Conservation (phyloP, 2,888 invertebrate genomes). For the Ochropleura plecta region DNA sequence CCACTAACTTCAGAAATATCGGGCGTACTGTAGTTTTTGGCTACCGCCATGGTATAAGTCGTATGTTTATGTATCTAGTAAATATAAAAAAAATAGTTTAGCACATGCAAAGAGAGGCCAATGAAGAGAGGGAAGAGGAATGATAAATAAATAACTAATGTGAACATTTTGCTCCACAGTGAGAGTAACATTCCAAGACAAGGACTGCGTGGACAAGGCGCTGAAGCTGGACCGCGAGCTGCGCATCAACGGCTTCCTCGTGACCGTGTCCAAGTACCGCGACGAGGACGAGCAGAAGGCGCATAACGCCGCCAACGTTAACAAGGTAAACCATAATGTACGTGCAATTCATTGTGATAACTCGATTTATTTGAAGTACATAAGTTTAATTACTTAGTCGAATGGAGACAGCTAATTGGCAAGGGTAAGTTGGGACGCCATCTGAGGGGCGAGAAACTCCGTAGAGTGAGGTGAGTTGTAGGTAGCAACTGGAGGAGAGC, state of each 20-base stretch:
- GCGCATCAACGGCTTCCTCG: slow-evolving; percentile 89
- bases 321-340: slow-evolving; percentile 75
- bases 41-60: neutral
- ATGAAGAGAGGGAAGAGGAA: neutral
- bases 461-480: neutral
- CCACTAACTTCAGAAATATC: neutral
- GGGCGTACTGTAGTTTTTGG: neutral
- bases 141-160: neutral
- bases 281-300: slow-evolving; percentile 89
- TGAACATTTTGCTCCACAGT: slow-evolving; percentile 69
- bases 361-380: neutral
- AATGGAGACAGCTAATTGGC: neutral
- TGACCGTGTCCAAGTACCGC: slow-evolving; percentile 88
- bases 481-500: neutral
- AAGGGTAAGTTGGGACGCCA: neutral
- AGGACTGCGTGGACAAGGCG: slow-evolving; percentile 86
- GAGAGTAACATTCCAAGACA: slow-evolving; percentile 87
- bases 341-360: neutral
- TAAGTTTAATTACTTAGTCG: neutral
- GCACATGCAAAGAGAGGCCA: neutral
- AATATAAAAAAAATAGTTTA: neutral
- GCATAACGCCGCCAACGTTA: slow-evolving; percentile 81
- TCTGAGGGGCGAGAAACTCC: neutral
- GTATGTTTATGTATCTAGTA: neutral
- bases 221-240: slow-evolving; percentile 88